Evolutionary conservation across 35 echinoderm and acorn worm species (phyloP), one percentile per base, ranked within the genome.

Genomic region (Strongylocentrotus purpuratus): DNA sequence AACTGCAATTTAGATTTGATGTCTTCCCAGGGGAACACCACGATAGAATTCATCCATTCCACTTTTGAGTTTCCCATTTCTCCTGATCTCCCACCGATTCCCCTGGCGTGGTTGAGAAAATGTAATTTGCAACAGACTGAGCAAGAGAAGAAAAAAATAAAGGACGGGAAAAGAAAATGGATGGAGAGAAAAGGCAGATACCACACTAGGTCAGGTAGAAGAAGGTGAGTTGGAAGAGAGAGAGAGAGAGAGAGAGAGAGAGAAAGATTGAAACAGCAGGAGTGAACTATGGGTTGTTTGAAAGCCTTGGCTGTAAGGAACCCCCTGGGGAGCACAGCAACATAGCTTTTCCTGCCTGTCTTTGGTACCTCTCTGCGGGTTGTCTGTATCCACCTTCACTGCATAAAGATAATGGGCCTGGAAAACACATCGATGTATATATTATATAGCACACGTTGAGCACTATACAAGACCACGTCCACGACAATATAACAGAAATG

Each of bases 1-100:
- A 93, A 93, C 91, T 93, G 91, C 91, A 93, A 93, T 93, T 93
- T 93, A 93, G 91, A 93, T 93, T 93, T 93, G 91, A 93, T 93
- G 91, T 93, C 91, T 93, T 93, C 91, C 91, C 91, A 47, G 91
- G 91, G 48, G 91, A 93, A 14, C 91, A 47, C 22, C 2, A 22
- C 46, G 46, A 93, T 52, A 93, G 91, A 93, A 58, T 93, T 93
- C 91, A 93, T 93, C 91, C 91, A 93, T 93, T 93, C 91, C 91
- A 93, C 48, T 93, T 93, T n/a, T 46, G 91, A 25, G 45, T 93
- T 93, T 93, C 48, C 91, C 91, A 93, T 93, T 93, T 93, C 91
- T 46, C 32, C 91, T 93, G 91, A 93, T 93, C 91, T 58, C 91
- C 91, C 46, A 58, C 91, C 48, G 91, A 93, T 93, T 93, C 91